Evolutionary conservation across 2,797 vertebrate species (phyloP).

Genomic region (Morelia viridis): DNA sequence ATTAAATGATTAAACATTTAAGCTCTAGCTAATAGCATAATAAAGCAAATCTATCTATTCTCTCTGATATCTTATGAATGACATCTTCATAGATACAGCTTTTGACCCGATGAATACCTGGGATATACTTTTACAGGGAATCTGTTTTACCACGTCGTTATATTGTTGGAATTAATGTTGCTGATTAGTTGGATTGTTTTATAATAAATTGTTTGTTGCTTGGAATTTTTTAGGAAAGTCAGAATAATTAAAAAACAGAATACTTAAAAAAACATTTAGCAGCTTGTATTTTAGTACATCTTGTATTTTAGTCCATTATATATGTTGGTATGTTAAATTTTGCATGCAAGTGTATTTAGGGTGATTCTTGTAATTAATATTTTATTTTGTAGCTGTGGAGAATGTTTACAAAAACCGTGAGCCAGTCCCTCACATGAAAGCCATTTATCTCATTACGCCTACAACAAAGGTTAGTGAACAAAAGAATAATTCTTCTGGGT

Average conservation of each 20-base stretch:
- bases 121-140: neutral
- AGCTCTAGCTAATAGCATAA: neutral
- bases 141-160: neutral
- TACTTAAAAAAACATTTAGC: neutral
- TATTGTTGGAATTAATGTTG: neutral
- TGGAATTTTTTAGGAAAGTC: neutral
- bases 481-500: neutral
- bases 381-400: conserved; percentile 85
- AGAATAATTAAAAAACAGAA: no score
- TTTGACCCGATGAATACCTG: neutral
- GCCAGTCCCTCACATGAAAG: conserved; percentile 92
- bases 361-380: conserved; percentile 19
- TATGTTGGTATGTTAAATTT: neutral
- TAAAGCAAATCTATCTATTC: neutral
- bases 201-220: no score
- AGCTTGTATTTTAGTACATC: neutral
- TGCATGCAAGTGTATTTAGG: neutral
- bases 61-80: neutral
- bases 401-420: conserved; percentile 91
- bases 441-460: conserved; percentile 95
- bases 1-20: neutral
- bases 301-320: neutral
- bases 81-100: neutral
- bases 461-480: conserved; percentile 82
- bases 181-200: neutral